Evolutionary conservation across 2,113 vertebrate genomes (phyloP).

Genomic region (Nothocercus julius): DNA sequence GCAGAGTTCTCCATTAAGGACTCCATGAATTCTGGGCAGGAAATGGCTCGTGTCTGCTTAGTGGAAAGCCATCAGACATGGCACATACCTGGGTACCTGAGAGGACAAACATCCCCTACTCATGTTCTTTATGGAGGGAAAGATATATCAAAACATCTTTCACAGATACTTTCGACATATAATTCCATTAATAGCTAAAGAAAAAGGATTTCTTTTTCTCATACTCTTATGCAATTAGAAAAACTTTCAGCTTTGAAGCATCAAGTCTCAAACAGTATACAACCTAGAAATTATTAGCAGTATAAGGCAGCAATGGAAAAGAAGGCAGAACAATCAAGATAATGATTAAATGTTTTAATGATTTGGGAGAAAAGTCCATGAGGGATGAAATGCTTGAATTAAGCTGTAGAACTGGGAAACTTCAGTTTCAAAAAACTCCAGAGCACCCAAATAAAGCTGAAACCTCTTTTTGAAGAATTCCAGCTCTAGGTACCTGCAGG

Average conservation of each 20-base stretch:
- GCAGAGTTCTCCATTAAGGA: neutral
- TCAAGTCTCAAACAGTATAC: neutral
- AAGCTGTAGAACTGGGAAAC: neutral
- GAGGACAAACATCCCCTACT: neutral
- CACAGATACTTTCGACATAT: neutral
- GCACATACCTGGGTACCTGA: neutral
- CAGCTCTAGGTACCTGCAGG: neutral
- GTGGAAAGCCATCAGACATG: neutral
- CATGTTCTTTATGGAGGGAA: neutral
- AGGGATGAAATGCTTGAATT: neutral
- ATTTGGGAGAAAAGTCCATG: neutral
- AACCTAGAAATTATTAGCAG: neutral
- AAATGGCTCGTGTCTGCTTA: neutral
- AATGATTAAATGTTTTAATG: neutral
- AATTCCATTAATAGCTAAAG: neutral
- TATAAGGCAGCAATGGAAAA: neutral
- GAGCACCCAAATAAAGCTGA: neutral
- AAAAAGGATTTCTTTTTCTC: neutral
- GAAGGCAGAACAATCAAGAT: neutral
- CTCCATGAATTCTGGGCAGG: neutral
- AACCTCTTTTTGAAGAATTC: neutral
- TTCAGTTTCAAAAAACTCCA: neutral
- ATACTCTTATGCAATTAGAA: neutral
- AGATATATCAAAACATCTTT: neutral
- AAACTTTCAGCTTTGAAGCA: neutral